These are phyloP conservation scores for Drosophila miranda DNA, from an alignment of 1,140 invertebrate genomes.

Conservation along the genomic window DNA sequence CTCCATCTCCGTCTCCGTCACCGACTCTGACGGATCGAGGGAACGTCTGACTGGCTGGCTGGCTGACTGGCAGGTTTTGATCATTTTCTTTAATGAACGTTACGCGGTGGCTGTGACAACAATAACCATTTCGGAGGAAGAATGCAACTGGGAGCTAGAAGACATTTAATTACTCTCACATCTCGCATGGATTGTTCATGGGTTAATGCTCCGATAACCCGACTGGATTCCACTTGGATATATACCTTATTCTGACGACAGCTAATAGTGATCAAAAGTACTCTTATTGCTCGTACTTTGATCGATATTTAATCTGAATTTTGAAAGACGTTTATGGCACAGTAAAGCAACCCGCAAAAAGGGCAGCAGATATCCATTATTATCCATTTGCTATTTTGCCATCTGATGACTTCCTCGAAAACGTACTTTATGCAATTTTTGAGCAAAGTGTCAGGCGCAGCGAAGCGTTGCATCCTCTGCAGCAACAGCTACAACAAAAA, in stretches of 20 bases:
- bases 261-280: no score
- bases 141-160: constrained; percentile 5
- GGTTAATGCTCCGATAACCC: no score
- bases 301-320: no score
- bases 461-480: constrained; percentile 70
- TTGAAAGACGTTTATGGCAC: no score
- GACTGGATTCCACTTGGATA: no score
- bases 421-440: constrained; percentile 40
- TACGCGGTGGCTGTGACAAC: constrained; percentile 35
- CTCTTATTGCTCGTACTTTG: no score
- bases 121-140: constrained; percentile 41
- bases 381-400: constrained; percentile 6
- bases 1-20: constrained; percentile 8
- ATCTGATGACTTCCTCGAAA: constrained; percentile 13
- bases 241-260: no score
- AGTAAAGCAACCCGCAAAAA: no score
- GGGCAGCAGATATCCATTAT: no score
- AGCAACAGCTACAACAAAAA: constrained; percentile 3
- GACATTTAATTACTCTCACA: constrained; percentile 10
- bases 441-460: constrained; percentile 50
- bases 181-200: no score
- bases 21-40: constrained; percentile 24
- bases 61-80: constrained; percentile 44
- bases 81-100: constrained; percentile 37
- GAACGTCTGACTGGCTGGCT: constrained; percentile 11